Evolutionary conservation across 2,797 vertebrate species (phyloP), one percentile per base, ranked within the genome.

Genomic region (Hypotaenidia philippensis): DNA sequence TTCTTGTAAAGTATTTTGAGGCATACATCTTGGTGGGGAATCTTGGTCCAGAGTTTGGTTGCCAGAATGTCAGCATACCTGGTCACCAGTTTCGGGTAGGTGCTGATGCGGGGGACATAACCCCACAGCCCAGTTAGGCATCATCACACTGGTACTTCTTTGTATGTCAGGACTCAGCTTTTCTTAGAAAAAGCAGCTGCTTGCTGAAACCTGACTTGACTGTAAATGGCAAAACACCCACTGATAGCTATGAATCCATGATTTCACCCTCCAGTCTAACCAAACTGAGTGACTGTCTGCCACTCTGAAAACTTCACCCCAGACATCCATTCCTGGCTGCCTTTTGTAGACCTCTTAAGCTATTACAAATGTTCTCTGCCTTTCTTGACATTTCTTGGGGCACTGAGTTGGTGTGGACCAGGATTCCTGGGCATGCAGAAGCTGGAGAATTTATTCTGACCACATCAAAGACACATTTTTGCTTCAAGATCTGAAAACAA

Each of bases 1-100:
- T 75, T 71, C n/a, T 50, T 47, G 23, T 59, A 8, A 77, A 81
- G 32, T n/a, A 25, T 83, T 94, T 83, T 83, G 60, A 76, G 17
- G 21, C 1, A 3, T 44, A 60, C 69, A 60, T 76, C 32, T 77
- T 68, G 21, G 9, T 64, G 45, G 56, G 19, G 14, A 3, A n/a
- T 90, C 22, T 52, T 57, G n/a, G 26, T 31, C 60, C 41, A 21
- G 32, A 61, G 38, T 81, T 57, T 74, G 7, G 4, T 36, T 64
- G 13, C 38, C 25, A 78, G 45, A 38, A 86, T n/a, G 10, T 29
- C 64, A 89, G 18, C 10, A 38, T 12, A 69, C 4, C 22, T 61
- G n/a, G 20, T 36, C n/a, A 55, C 1, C 1, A n/a, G 31, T 63
- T 13, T 50, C 3, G 1, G 41, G 26, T 12, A 61, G 23, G 26